Evolutionary conservation across 2,113 vertebrate species (phyloP).

Genomic region (Arenaria interpres): DNA sequence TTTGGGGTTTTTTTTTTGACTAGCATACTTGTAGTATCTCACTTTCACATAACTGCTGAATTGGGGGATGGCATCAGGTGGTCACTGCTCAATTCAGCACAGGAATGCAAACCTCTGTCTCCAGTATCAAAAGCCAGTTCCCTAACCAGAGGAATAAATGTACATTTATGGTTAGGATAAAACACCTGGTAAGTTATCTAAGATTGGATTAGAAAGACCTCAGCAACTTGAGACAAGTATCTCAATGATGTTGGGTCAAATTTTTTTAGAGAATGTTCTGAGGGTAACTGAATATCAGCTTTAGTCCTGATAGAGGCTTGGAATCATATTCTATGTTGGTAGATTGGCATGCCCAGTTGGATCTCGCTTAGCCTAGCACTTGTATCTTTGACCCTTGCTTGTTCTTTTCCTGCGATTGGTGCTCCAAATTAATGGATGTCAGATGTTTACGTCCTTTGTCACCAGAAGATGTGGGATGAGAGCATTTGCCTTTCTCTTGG

Average conservation of each 20-base stretch:
- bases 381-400: neutral
- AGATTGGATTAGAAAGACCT: neutral
- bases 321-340: neutral
- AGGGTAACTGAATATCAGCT: neutral
- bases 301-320: neutral
- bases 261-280: neutral
- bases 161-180: neutral
- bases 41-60: neutral
- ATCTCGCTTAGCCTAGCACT: neutral
- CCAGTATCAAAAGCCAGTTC: neutral
- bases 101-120: neutral
- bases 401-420: neutral
- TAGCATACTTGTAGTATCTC: neutral
- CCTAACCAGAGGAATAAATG: neutral
- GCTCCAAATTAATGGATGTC: neutral
- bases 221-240: neutral
- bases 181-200: neutral
- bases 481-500: neutral
- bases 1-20: no score
- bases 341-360: neutral
- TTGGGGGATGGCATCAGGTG: neutral
- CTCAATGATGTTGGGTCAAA: neutral
- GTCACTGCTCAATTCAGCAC: neutral
- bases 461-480: neutral
- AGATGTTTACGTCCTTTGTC: neutral